These are phyloP conservation scores for Myocastor coypus DNA, from an alignment of 2,113 vertebrate genomes.

Conservation along the genomic window DNA sequence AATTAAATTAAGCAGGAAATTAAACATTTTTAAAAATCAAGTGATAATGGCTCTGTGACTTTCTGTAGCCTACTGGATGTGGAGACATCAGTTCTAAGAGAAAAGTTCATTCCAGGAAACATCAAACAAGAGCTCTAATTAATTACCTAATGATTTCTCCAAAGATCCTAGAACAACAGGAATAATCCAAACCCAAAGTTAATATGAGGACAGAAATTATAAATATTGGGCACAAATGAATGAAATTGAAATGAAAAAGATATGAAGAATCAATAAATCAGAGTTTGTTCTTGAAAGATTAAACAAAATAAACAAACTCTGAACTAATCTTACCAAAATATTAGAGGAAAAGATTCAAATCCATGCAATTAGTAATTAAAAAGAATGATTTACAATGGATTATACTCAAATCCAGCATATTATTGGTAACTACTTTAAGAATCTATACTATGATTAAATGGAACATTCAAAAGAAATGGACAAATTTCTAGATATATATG, in stretches of 20 bases:
- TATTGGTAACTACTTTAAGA: background rate
- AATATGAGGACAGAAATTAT: background rate
- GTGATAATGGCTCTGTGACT: background rate
- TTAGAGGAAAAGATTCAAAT: background rate
- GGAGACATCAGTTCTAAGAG: background rate
- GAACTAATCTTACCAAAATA: background rate
- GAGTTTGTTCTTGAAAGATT: background rate
- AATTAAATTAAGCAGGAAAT: background rate
- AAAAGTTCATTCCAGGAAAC: background rate
- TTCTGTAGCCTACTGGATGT: background rate
- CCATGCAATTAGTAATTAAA: background rate
- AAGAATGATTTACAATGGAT: background rate
- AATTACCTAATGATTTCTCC: background rate
- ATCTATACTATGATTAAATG: background rate
- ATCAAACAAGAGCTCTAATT: background rate
- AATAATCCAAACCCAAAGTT: background rate
- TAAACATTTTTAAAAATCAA: background rate
- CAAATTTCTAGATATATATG: background rate
- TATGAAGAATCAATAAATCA: background rate
- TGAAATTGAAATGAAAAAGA: background rate
- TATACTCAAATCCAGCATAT: background rate
- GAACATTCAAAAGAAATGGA: background rate
- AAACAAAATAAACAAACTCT: background rate
- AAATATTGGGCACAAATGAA: background rate
- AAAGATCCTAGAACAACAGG: background rate